Evolutionary conservation across 2,888 invertebrate species (phyloP), one percentile per base, ranked within the genome.

Genomic region (Hyppa rectilinea): DNA sequence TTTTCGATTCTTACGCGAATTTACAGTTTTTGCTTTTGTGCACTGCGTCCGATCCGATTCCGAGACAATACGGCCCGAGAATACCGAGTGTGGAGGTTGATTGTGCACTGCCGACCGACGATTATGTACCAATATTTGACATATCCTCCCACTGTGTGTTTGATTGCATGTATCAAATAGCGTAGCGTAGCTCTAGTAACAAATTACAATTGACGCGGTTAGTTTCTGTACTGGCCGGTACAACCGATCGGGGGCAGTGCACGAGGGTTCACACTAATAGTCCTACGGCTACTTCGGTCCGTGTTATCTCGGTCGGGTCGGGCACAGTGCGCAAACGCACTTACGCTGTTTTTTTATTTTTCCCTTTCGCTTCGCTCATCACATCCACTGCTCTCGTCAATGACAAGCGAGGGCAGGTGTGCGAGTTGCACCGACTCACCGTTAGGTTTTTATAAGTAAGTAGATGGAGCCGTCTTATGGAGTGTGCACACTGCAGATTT

Each of bases 381-480:
- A 80, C 78, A 79, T 80, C 71, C 71, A 79, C 78, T 79, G 78
- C 80, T 79, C 78, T 79, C 78, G 78, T 79, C 80, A 79, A 79
- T 79, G 80, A 79, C 78, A 79, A 79, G 78, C 78, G 78, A 79
- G 78, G 78, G 78, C 78, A 79, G 80, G 78, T 79, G 78, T 79
- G 78, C 78, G 75, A 79, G 78, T 79, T 79, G 78, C 78, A 79
- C 78, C 78, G 78, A 79, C 75, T 79, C 78, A 80, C 78, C 78
- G 80, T 79, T 79, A 79, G 78, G 78, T 75, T 79, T 79, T 49
- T 79, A 79, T 79, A 79, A 79, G 78, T 79, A 79, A 79, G 78
- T 79, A 79, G 78, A 79, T 75, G 78, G 78, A 67, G 78, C 64
- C 75, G 78, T 75, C 45, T 80, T 79, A 75, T 67, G 78, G 78